These are phyloP conservation scores for Haliclystus octoradiatus DNA, from an alignment of 30 jellyfish, hydroid and myxozoan species.

Conservation along the genomic window DNA sequence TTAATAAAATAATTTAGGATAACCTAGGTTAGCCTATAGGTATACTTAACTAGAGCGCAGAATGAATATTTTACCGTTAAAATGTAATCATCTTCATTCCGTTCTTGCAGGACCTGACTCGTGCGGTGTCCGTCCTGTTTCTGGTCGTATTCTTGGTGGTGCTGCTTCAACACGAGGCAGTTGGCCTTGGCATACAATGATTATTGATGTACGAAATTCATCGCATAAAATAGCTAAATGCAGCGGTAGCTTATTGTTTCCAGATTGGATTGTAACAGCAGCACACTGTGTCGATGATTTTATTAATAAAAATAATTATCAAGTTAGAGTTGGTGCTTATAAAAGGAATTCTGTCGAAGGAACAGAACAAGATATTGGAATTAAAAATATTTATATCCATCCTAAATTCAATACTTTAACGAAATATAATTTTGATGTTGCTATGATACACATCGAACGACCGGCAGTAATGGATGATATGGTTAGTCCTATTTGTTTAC, in stretches of 20 bases:
- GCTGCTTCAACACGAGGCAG: conserved; percentile 25
- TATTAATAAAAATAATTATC: conserved; percentile 5
- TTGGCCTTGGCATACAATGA: conserved; percentile 81
- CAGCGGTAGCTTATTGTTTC: conserved; percentile 41
- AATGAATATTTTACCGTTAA: too few relatives aligned
- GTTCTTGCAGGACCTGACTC: too few relatives aligned
- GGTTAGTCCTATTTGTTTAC: conserved; percentile 26
- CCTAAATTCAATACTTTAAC: conserved; percentile 21
- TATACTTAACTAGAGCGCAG: too few relatives aligned
- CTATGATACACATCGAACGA: conserved; percentile 26
- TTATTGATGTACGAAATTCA: not conserved
- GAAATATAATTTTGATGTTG: conserved; percentile 25
- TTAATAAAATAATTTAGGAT: too few relatives aligned
- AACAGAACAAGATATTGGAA: conserved; percentile 2
- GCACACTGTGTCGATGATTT: conserved; percentile 60
- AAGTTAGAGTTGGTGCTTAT: conserved; percentile 7
- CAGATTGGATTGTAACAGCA: conserved; percentile 51
- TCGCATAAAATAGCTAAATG: conserved; percentile 11
- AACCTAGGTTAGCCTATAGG: too few relatives aligned
- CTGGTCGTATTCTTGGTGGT: conserved; percentile 46
- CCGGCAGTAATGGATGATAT: conserved; percentile 16
- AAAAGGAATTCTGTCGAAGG: conserved; percentile 3
- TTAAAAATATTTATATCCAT: conserved; percentile 28
- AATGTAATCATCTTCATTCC: too few relatives aligned
- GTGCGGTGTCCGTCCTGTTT: too few relatives aligned